Conservation (phyloP, 2,797 vertebrate species). For the Iguana delicatissima region DNA sequence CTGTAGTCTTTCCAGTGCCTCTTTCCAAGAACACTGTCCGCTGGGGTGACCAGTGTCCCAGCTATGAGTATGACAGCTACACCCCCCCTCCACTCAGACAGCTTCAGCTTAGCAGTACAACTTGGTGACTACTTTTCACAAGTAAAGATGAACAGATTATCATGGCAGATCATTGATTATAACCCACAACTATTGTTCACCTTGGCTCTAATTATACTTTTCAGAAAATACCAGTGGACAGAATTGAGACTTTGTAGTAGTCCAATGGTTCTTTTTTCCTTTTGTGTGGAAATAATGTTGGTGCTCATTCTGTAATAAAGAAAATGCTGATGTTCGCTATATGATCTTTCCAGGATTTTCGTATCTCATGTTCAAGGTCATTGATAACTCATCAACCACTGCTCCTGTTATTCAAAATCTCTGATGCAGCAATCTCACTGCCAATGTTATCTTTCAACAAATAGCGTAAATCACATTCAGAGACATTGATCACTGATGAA, state of each 20-base stretch:
- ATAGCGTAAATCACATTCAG: not conserved
- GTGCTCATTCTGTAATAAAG: not conserved
- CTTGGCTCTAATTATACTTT: not conserved
- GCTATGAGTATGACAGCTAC: not conserved
- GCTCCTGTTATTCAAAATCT: not conserved
- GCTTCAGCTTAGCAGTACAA: not conserved
- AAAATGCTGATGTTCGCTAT: not conserved
- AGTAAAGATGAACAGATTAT: not conserved
- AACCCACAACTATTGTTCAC: not conserved
- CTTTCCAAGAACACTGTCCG: not conserved
- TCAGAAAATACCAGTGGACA: not conserved
- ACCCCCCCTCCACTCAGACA: not conserved
- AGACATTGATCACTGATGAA: not conserved
- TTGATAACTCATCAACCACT: not conserved
- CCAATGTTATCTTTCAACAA: not conserved
- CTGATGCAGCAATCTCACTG: not conserved
- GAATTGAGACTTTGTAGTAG: not conserved
- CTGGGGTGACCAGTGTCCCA: not conserved
- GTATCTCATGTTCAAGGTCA: not conserved
- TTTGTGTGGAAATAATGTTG: not conserved
- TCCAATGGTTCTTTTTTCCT: not conserved
- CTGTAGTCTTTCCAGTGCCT: not conserved
- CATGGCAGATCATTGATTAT: not conserved
- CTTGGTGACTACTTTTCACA: not conserved
- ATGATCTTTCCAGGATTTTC: not conserved